Base-by-base conservation (phyloP, 2,888 invertebrate species). In the Drosophila vallismaia region DNA sequence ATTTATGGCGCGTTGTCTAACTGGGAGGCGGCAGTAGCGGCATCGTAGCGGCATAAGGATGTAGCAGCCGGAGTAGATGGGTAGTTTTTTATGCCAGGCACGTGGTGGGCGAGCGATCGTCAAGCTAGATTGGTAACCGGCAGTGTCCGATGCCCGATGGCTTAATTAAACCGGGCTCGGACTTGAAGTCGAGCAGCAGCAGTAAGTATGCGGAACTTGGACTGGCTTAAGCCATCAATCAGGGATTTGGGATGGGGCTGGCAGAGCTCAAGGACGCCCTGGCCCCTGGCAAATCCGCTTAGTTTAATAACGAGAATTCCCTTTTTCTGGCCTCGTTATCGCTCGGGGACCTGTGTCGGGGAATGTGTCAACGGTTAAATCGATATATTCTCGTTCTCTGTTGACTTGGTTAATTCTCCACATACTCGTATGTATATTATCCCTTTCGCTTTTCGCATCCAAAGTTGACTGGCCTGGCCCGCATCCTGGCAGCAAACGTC, bases 301-400 rank as follows among this genome's bases (percentile, higher is more conserved):
- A 86, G 68, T 66, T 64, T 29, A 72, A 48, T 54, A 72, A 64
- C 73, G 42, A 19, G 19, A 19, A 44, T 64, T 51, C 36, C 64
- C 36, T 64, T 53, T 53, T 19, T 36, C 33, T 24, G 9, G 8
- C 60, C 60, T 62, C 31, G 42, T 63, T 63, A 63, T 63, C 64
- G 63, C 36, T 42, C 66, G 45, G 67, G 24, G 54, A 40, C 45
- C 58, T 40, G 42, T 55, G 72, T 19, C 19, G 19, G 19, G 19
- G 19, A 81, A 84, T 77, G 77, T 84, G 82, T 87, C 79, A 84
- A 79, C 70, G 67, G 70, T 71, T 71, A 63, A 88, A 86, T 88
- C 88, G 86, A 85, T 84, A 78, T 76, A 79, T 70, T 74, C 40
- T 40, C 40, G 31, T 46, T 14, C 46, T 68, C 51, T 69, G 68